Percentiles rank a stretch among this genome's conserved stretches.
Evolutionary conservation across 2,797 vertebrate species (phyloP).

Genomic region (Melanotaenia parkinsoni): DNA sequence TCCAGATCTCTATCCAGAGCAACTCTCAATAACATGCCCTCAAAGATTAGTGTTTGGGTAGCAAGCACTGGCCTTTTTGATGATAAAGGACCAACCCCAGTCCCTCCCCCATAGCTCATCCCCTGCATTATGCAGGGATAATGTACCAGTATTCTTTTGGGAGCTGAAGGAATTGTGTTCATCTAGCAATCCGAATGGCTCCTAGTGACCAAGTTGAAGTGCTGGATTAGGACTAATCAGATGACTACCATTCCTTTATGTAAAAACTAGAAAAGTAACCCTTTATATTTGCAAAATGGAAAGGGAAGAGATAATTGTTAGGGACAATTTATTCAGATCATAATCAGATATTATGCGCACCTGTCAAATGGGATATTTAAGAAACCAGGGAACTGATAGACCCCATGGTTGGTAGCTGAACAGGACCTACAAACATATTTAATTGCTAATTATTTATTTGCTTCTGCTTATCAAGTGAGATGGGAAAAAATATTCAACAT

Average conservation of each 20-base stretch:
- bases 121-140: neutral
- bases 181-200: neutral
- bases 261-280: neutral
- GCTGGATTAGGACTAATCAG: neutral
- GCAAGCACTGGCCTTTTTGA: neutral
- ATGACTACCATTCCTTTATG: neutral
- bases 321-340: too few relatives aligned
- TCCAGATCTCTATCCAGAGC: neutral
- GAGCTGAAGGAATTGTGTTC: neutral
- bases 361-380: too few relatives aligned
- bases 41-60: neutral
- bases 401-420: too few relatives aligned
- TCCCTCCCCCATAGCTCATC: neutral
- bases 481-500: too few relatives aligned
- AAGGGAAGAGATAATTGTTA: neutral
- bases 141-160: neutral
- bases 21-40: neutral
- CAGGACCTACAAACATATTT: too few relatives aligned
- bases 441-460: too few relatives aligned
- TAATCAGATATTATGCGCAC: too few relatives aligned
- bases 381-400: too few relatives aligned
- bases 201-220: neutral
- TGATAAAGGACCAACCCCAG: neutral
- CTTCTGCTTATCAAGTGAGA: too few relatives aligned
- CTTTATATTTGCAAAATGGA: neutral